Percentiles rank a stretch among this genome's conserved stretches.
Conservation (phyloP, 2,888 invertebrate species). For the Hyppa rectilinea region DNA sequence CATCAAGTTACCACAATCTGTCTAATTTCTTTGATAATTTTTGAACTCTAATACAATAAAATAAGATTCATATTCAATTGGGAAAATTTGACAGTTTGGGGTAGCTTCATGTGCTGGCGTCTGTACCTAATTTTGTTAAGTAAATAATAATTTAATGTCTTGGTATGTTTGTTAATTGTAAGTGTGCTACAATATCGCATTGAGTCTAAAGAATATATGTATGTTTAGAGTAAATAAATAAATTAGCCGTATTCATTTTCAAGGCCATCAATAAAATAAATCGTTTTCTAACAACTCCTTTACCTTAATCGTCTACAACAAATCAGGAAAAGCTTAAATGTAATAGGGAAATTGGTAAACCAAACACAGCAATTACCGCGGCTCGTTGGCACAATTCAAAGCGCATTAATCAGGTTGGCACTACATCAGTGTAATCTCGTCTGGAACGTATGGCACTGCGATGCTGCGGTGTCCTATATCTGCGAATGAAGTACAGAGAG, state of each 20-base stretch:
- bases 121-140: too few species aligned
- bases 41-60: too few species aligned
- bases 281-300: background rate
- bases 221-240: too few species aligned
- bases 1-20: too few species aligned
- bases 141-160: too few species aligned
- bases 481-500: constrained; percentile 11
- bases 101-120: too few species aligned
- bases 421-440: constrained; percentile 58
- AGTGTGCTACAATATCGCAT: too few species aligned
- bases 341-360: constrained; percentile 29
- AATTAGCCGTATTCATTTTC: background rate
- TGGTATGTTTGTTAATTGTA: too few species aligned
- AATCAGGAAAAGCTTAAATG: constrained; percentile 16
- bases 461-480: constrained; percentile 26
- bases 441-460: constrained; percentile 37
- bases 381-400: constrained; percentile 49
- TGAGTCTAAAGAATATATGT: too few species aligned
- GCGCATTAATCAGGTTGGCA: constrained; percentile 51
- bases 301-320: background rate
- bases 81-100: too few species aligned
- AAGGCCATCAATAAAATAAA: background rate
- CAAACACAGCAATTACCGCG: constrained; percentile 35
- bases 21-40: too few species aligned
- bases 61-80: too few species aligned